A percentile compares a stretch with the other conserved stretches of the same genome.
Conservation (phyloP, 2,888 invertebrate species). For the Idaea aversata region DNA sequence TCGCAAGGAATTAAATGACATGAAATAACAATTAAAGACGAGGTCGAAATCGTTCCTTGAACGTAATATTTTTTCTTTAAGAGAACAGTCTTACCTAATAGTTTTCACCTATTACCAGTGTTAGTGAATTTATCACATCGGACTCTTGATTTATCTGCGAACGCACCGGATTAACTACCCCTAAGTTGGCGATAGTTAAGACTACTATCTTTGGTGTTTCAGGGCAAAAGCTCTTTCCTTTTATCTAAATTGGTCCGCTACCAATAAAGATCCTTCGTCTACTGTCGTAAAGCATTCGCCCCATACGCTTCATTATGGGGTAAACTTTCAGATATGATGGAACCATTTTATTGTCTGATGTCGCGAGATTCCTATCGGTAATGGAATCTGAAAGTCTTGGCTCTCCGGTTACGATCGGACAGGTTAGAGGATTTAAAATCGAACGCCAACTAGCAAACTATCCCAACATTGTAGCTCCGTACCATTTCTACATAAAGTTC, state of each 20-base stretch:
- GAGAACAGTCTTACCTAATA: slow-evolving; percentile 64
- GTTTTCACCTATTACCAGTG: slow-evolving; percentile 79
- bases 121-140: slow-evolving; percentile 73
- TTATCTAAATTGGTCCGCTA: slow-evolving; percentile 80
- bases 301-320: slow-evolving; percentile 80
- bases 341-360: slow-evolving; percentile 79
- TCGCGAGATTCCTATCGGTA: slow-evolving; percentile 78
- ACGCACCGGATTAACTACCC: slow-evolving; percentile 77
- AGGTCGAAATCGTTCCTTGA: neutral
- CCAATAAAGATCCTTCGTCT: slow-evolving; percentile 79
- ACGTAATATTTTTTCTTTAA: neutral
- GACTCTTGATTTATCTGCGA: slow-evolving; percentile 76
- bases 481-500: slow-evolving; percentile 40
- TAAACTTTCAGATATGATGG: slow-evolving; percentile 80
- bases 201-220: slow-evolving; percentile 78
- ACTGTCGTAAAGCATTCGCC: slow-evolving; percentile 79
- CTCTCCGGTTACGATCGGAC: slow-evolving; percentile 29
- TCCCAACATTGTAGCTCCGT: slow-evolving; percentile 38
- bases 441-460: slow-evolving; percentile 43
- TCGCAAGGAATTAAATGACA: neutral
- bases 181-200: slow-evolving; percentile 81
- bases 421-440: slow-evolving; percentile 48
- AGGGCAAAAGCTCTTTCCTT: slow-evolving; percentile 78
- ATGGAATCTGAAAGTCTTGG: slow-evolving; percentile 60
- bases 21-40: neutral